Percentiles rank a stretch among this genome's conserved stretches.
Conservation (phyloP, 2,888 invertebrate genomes). For the Xiphydria camelus region DNA sequence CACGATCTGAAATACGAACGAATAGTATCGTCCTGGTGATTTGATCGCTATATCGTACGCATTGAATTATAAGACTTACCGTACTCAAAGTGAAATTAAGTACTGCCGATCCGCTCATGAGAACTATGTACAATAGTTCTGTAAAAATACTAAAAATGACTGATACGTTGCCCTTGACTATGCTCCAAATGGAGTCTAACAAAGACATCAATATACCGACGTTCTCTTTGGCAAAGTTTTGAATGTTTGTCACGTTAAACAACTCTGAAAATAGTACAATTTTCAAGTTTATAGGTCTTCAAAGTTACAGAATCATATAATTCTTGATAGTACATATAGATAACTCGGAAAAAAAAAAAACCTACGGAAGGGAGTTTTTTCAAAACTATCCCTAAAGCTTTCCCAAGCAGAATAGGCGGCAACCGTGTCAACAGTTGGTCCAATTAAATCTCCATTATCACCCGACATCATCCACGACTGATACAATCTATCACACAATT, state of each 20-base stretch:
- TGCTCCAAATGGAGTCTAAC: constrained; percentile 83
- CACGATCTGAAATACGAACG: constrained; percentile 84
- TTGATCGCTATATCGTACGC: too few species aligned
- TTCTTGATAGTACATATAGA: not conserved
- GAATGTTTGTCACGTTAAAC: constrained; percentile 73
- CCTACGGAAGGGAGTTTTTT: constrained; percentile 72
- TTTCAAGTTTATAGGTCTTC: not conserved
- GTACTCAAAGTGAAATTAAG: constrained; percentile 83
- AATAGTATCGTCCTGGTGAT: too few species aligned
- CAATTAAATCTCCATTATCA: constrained; percentile 61
- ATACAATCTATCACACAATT: constrained; percentile 92
- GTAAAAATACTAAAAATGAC: constrained; percentile 82
- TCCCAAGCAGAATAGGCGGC: constrained; percentile 77
- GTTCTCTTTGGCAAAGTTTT: constrained; percentile 86
- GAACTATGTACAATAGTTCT: constrained; percentile 82
- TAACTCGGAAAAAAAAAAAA: constrained; percentile 14
- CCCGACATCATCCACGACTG: constrained; percentile 86
- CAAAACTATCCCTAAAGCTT: constrained; percentile 70
- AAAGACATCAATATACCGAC: constrained; percentile 86
- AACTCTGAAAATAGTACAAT: constrained; percentile 62
- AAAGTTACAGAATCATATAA: not conserved
- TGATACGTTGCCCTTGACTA: constrained; percentile 90
- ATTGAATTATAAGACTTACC: constrained; percentile 61
- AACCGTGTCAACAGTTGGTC: constrained; percentile 74
- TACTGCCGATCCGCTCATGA: constrained; percentile 89